Evolutionary conservation across 2,888 invertebrate species (phyloP).

Genomic region (Hecatera dysodea): DNA sequence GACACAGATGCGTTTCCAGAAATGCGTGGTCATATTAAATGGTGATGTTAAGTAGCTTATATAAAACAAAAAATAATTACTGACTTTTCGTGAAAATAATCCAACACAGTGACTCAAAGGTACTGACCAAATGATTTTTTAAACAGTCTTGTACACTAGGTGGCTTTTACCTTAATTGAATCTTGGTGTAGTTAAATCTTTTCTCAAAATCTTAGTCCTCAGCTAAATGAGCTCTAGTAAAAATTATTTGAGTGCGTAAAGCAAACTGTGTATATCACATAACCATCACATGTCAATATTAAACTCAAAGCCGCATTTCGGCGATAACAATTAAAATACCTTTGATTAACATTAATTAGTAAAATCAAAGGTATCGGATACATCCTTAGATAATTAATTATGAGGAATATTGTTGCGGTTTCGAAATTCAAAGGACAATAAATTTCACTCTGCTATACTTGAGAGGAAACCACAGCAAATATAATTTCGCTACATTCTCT

Average conservation of each 20-base stretch:
- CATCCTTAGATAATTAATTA: conserved; percentile 49
- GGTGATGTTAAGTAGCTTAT: too few relatives aligned
- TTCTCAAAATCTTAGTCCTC: too few relatives aligned
- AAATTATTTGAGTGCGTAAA: neutral
- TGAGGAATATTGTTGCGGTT: conserved; percentile 6
- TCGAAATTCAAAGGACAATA: conserved; percentile 4
- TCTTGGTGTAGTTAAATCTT: too few relatives aligned
- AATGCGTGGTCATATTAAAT: too few relatives aligned
- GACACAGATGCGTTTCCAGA: too few relatives aligned
- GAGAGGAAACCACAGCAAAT: neutral
- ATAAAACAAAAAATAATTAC: too few relatives aligned
- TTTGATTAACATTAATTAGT: conserved; percentile 42
- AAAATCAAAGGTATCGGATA: conserved; percentile 43
- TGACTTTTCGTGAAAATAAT: too few relatives aligned
- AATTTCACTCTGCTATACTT: conserved; percentile 9
- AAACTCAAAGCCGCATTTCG: conserved; percentile 14
- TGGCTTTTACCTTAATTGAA: too few relatives aligned
- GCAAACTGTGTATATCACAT: neutral
- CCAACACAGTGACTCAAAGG: too few relatives aligned
- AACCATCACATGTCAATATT: neutral
- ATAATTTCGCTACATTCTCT: neutral
- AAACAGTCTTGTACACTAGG: too few relatives aligned
- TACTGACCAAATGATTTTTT: too few relatives aligned
- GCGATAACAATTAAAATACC: conserved; percentile 29
- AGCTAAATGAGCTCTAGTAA: neutral